Base-by-base conservation (phyloP, 2,113 vertebrate genomes). In the Eubucco bourcierii region DNA sequence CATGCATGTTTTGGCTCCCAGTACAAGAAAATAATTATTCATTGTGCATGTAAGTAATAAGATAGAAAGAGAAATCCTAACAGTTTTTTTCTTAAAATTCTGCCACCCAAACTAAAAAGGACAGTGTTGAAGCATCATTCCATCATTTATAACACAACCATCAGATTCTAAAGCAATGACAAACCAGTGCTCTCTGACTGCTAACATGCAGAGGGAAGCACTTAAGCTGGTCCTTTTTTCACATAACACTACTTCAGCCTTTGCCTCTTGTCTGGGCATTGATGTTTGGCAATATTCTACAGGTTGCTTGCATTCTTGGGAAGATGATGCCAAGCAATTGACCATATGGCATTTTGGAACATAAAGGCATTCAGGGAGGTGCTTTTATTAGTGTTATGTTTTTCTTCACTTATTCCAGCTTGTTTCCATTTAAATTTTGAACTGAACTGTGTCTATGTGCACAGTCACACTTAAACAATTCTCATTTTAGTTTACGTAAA, bases 31-130 rank as follows among this genome's bases (percentile, higher is more conserved):
- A 31, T 58, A 89, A 89, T 86, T 95, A 93, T 71, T 94, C 68
- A 33, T 6, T 87, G 53, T 1, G 7, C 78, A 88, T 91, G 71
- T 65, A 74, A 80, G 55, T 16, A 71, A 9, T 21, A 46, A 79
- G 21, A 33, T 6, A 31, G 15, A 16, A n/a, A 70, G 94, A 90
- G 67, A 92, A 79, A 92, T 15, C 66, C 81, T 92, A 92, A 91
- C 41, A 89, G 74, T 56, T 80, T 91, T 59, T 91, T 59, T 59
- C 74, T 77, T 77, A 75, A 95, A 96, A 95, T 95, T 76, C 53
- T 65, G 46, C 15, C 31, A 41, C 34, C 17, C 34, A 68, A 60
- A 60, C 20, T 66, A 83, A 67, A 9, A 34, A 47, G 9, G 44
- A 47, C 29, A 41, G 9, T 9, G 3, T 64, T 78, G 75, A 86